Base-by-base conservation (phyloP, 1,140 invertebrate species). In the Danaus plexippus region DNA sequence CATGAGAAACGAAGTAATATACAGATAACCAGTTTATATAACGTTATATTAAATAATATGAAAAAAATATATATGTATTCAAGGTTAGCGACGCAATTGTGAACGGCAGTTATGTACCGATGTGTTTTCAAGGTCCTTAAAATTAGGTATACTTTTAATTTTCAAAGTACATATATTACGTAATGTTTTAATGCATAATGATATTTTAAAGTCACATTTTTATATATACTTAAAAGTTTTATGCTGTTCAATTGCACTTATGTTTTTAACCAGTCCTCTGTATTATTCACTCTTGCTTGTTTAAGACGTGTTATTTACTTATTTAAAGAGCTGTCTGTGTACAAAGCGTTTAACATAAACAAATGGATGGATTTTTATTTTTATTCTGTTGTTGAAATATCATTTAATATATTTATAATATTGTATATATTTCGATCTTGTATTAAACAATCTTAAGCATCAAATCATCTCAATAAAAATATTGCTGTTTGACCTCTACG, bases 31-130 rank as follows among this genome's bases (percentile, higher is more conserved):
- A 32, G 43, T 48, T 52, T 61, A 57, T 57, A 57, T 50, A 57
- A 51, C 51, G 57, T 57, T 49, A 56, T 56, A 53, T 40, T 43
- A 12, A 43, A 62, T 57, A 62, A 51, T 52, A 32, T 32, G 22
- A 32, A 32, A 32, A 32, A 32, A 32, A 32, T 15, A 47, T 56
- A 56, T 57, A 60, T 49, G 43, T 44, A 18, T 40, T 61, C 61
- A 62, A 70, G 67, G 71, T 64, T 61, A 62, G 57, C 59, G 13
- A 57, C 54, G 51, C 59, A 61, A 57, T 61, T 61, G 59, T 57
- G 59, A 61, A 42, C 46, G 59, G 59, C 42, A 47, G 53, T 57
- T 53, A 61, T 61, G 57, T 54, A 54, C 59, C 9, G 44, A 61
- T 32, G 59, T 52, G 53, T 54, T 57, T 54, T 61, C 59, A 61